Percentiles rank a stretch among this genome's conserved stretches.
Conservation (phyloP, 2,888 invertebrate genomes). For the Zygothrica quintamaculata region DNA sequence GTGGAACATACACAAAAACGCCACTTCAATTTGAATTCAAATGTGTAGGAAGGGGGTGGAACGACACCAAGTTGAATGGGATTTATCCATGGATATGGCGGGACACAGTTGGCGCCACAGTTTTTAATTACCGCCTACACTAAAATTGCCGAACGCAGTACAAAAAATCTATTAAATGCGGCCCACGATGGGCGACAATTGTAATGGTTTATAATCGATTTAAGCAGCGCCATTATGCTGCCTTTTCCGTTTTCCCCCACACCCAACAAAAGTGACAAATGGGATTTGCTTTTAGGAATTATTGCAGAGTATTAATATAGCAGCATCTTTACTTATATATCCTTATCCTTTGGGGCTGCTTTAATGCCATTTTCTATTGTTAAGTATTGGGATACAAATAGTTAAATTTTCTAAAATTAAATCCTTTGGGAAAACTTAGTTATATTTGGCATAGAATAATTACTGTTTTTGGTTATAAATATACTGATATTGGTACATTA, state of each 20-base stretch:
- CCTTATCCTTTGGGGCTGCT: too few species aligned
- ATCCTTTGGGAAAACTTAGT: background rate
- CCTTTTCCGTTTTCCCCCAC: too few species aligned
- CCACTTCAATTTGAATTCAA: conserved; percentile 78
- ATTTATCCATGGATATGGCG: conserved; percentile 20
- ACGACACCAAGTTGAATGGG: background rate
- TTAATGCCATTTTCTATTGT: too few species aligned
- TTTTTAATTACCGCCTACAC: conserved; percentile 76
- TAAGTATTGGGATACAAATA: too few species aligned
- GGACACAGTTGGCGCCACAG: conserved; percentile 75
- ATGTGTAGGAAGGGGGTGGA: conserved; percentile 47
- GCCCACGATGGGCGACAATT: conserved; percentile 45
- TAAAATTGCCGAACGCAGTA: conserved; percentile 63
- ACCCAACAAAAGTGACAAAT: conserved; percentile 54
- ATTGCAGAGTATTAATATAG: too few species aligned
- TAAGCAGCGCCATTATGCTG: conserved; percentile 59
- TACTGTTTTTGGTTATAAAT: conserved; percentile 89
- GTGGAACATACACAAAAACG: conserved; percentile 70
- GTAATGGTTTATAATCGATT: conserved; percentile 76
- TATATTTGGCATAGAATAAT: conserved; percentile 86
- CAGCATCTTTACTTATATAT: too few species aligned
- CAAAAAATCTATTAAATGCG: conserved; percentile 67
- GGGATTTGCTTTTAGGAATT: conserved; percentile 34
- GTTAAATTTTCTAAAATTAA: background rate
- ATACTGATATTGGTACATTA: background rate